phyloP scores from a whole-genome alignment of 2,797 vertebrate genomes.

The Pterois miles region DNA sequence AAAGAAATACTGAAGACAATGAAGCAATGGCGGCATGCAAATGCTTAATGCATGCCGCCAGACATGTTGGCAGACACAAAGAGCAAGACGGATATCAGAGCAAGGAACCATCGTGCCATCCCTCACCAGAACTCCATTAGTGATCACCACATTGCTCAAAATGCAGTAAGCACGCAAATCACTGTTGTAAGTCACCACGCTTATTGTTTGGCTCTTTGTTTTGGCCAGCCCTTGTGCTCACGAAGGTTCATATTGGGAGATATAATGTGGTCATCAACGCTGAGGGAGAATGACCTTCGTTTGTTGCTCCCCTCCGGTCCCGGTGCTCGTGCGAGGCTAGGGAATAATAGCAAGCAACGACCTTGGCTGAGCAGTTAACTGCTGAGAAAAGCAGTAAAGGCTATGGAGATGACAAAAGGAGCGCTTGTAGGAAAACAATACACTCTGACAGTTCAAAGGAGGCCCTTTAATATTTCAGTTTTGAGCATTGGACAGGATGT shows the following conservation, averaged over 20 bases:
- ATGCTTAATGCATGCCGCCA: neutral
- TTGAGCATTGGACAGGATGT: constrained; percentile 10
- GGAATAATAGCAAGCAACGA: constrained; percentile 74
- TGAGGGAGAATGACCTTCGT: constrained; percentile 74
- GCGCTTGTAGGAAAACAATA: constrained; percentile 77
- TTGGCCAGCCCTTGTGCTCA: constrained; percentile 46
- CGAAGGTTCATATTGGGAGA: constrained; percentile 53
- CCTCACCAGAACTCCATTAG: constrained; percentile 40
- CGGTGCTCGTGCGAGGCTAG: constrained; percentile 31
- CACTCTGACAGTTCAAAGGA: constrained; percentile 80
- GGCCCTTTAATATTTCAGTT: constrained; percentile 75
- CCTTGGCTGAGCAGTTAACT: constrained; percentile 80
- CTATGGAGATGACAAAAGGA: constrained; percentile 76
- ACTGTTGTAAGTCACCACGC: constrained; percentile 26
- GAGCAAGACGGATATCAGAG: constrained; percentile 15
- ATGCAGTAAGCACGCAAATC: constrained; percentile 17
- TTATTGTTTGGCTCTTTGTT: constrained; percentile 49
- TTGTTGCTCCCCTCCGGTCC: constrained; percentile 58
- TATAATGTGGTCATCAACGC: constrained; percentile 62
- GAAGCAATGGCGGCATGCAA: neutral
- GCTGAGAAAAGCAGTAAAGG: constrained; percentile 82
- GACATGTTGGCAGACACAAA: constrained; percentile 17
- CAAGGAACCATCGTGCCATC: neutral
- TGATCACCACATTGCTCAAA: constrained; percentile 14
- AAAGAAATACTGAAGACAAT: constrained; percentile 11